phyloP scores from a whole-genome alignment of 1,140 invertebrate genomes.

The Trichomalopsis sarcophagae region DNA sequence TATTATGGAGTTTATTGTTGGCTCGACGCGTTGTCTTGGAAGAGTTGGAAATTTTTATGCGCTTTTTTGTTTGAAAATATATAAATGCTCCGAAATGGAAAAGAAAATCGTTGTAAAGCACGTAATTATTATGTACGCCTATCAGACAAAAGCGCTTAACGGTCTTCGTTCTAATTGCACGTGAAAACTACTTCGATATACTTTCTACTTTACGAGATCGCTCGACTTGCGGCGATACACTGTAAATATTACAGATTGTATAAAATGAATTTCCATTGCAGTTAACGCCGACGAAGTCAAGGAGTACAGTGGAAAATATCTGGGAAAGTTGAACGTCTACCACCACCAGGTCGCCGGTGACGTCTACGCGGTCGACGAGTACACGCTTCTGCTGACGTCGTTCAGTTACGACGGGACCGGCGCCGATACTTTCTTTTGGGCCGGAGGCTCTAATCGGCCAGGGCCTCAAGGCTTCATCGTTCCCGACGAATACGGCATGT shows the following conservation, averaged over 20 bases:
- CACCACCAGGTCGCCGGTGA: constrained; percentile 93
- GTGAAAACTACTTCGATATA: not conserved
- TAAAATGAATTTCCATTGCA: not conserved
- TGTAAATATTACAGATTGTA: too few relatives aligned
- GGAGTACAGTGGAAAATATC: constrained; percentile 85
- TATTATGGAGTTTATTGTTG: too few relatives aligned
- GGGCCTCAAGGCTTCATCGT: constrained; percentile 94
- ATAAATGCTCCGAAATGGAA: too few relatives aligned
- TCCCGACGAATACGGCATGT: constrained; percentile 91
- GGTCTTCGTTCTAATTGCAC: too few relatives aligned
- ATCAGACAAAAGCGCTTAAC: not conserved
- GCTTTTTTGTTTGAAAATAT: too few relatives aligned
- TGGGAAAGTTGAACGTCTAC: constrained; percentile 93
- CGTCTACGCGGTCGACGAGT: constrained; percentile 92
- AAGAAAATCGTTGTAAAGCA: too few relatives aligned
- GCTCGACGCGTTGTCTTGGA: too few relatives aligned
- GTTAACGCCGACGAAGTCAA: constrained; percentile 76
- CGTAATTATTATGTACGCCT: too few relatives aligned
- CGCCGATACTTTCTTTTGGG: constrained; percentile 94
- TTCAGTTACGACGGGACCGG: constrained; percentile 96
- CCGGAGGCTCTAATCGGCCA: constrained; percentile 89
- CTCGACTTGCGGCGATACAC: too few relatives aligned
- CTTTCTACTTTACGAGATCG: not conserved
- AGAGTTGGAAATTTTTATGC: too few relatives aligned
- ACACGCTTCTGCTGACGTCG: constrained; percentile 86